A percentile compares a stretch with the other conserved stretches of the same genome.
Evolutionary conservation across 2,797 vertebrate species (phyloP).

Genomic region (Myripristis jacobus): DNA sequence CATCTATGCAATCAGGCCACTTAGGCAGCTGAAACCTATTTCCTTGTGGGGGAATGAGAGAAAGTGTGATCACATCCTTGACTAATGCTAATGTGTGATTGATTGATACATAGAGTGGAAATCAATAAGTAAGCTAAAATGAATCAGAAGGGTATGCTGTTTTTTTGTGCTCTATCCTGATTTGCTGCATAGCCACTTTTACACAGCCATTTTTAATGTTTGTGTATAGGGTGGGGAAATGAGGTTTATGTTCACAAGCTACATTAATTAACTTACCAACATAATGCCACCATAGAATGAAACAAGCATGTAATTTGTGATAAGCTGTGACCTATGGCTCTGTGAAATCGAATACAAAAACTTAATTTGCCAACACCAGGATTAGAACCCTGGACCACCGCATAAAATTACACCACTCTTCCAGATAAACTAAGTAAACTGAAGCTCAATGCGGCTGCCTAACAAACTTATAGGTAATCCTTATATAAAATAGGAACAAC

Average conservation of each 20-base stretch:
- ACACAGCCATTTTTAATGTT: slow-evolving; percentile 23
- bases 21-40: slow-evolving; percentile 53
- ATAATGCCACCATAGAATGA: background rate
- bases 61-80: slow-evolving; percentile 39
- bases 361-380: no score
- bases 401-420: no score
- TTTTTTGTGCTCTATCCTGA: slow-evolving; percentile 14
- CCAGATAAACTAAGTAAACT: no score
- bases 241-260: slow-evolving; percentile 4
- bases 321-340: no score
- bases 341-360: no score
- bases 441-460: no score
- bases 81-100: slow-evolving; percentile 63
- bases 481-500: no score
- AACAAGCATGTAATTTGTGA: no score
- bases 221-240: slow-evolving; percentile 20
- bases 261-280: background rate
- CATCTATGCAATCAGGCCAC: slow-evolving; percentile 50
- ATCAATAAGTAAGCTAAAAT: slow-evolving; percentile 60
- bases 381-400: no score
- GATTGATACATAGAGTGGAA: slow-evolving; percentile 57
- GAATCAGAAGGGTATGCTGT: slow-evolving; percentile 18
- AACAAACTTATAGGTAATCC: no score
- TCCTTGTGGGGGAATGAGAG: slow-evolving; percentile 18
- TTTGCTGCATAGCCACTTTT: background rate